Evolutionary conservation across 2,888 invertebrate species (phyloP).

Genomic region (Scaptomyza caliginosa): DNA sequence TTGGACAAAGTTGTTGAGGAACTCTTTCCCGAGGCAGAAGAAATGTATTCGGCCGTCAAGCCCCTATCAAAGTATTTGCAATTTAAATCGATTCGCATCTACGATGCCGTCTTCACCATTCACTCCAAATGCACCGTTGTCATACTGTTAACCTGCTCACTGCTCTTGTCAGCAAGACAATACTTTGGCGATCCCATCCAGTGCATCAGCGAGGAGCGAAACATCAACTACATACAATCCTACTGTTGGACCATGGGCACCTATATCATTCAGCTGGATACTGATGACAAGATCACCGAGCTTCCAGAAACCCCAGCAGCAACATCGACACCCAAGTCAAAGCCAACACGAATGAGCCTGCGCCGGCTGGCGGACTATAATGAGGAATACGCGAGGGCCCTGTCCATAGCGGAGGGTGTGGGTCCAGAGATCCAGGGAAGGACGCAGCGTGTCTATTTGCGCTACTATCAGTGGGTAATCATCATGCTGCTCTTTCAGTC

Average conservation of each 20-base stretch:
- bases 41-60: constrained; percentile 88
- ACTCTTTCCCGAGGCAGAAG: constrained; percentile 67
- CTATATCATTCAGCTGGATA: constrained; percentile 84
- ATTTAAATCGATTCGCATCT: constrained; percentile 88
- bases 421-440: constrained; percentile 61
- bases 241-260: constrained; percentile 93
- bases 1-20: constrained; percentile 59
- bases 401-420: constrained; percentile 74
- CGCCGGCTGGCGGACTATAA: constrained; percentile 38
- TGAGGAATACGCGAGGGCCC: constrained; percentile 58
- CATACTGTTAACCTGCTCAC: constrained; percentile 89
- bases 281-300: constrained; percentile 2
- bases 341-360: constrained; percentile 8
- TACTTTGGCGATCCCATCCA: constrained; percentile 94
- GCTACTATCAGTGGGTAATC: constrained; percentile 84
- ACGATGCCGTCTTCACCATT: constrained; percentile 90
- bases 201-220: constrained; percentile 87
- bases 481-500: constrained; percentile 80
- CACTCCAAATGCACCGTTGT: constrained; percentile 90
- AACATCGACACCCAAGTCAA: neutral
- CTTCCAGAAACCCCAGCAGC: neutral
- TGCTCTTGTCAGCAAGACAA: constrained; percentile 91
- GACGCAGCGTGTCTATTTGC: constrained; percentile 78
- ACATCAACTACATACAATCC: constrained; percentile 88
- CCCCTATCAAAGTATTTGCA: constrained; percentile 86